Percentiles rank a stretch among this genome's conserved stretches.
Conservation (phyloP, 1,140 invertebrate genomes). For the Heliconius nattereri region DNA sequence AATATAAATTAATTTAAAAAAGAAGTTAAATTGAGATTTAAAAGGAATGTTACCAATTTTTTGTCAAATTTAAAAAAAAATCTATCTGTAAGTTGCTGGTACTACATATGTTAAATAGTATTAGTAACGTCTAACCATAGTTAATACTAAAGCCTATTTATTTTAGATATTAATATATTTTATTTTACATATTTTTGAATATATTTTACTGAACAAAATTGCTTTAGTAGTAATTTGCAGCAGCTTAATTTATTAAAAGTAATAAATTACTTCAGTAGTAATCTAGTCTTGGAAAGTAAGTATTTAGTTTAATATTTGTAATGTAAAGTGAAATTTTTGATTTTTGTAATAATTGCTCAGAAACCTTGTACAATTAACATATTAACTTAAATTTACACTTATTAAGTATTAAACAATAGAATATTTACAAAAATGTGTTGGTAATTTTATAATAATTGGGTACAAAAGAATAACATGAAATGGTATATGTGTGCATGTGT, state of each 20-base stretch:
- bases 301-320: neutral
- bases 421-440: slow-evolving; percentile 1
- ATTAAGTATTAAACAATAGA: neutral
- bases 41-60: neutral
- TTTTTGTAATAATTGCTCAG: neutral
- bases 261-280: too few relatives aligned
- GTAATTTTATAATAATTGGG: neutral
- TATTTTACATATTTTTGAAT: too few relatives aligned
- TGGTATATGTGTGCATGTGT: too few relatives aligned
- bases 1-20: neutral
- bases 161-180: too few relatives aligned
- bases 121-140: too few relatives aligned
- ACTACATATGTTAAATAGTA: too few relatives aligned
- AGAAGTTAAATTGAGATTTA: neutral
- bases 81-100: too few relatives aligned
- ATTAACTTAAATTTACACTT: neutral
- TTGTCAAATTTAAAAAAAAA: too few relatives aligned
- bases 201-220: too few relatives aligned
- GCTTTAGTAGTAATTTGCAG: too few relatives aligned
- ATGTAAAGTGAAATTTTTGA: neutral
- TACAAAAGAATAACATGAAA: neutral
- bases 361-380: neutral
- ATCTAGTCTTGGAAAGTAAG: neutral
- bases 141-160: too few relatives aligned
- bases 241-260: too few relatives aligned